Conservation (phyloP, 2,113 vertebrate genomes). For the Oxygymnocypris stewartii region DNA sequence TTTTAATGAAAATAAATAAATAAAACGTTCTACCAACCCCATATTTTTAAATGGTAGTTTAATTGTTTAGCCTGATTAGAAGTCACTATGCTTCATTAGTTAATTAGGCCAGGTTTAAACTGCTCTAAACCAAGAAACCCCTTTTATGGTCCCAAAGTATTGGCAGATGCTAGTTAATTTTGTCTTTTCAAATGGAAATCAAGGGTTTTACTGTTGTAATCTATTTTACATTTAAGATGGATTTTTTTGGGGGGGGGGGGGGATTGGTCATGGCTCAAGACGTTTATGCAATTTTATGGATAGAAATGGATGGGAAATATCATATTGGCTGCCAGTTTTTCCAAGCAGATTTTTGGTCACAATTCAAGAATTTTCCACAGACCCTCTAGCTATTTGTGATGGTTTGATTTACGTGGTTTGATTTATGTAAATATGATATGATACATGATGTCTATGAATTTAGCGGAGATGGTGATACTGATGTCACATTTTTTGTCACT, state of each 20-base stretch:
- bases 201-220: neutral
- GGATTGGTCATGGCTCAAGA: too few species aligned
- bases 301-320: neutral
- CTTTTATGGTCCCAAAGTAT: neutral
- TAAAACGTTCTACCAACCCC: neutral
- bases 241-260: too few species aligned
- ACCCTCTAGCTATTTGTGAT: neutral
- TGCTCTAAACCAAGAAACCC: neutral
- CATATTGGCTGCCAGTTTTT: neutral
- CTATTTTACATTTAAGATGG: neutral
- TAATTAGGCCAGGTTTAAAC: neutral
- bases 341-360: neutral
- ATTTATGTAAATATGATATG: too few species aligned
- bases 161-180: neutral
- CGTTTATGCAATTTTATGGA: neutral
- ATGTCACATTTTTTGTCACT: conserved; percentile 58
- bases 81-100: neutral
- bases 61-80: neutral
- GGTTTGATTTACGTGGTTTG: neutral
- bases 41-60: neutral
- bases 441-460: neutral
- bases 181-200: neutral
- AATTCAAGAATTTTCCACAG: neutral
- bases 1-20: too few species aligned
- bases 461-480: neutral